These are phyloP conservation scores for Stenopsyche tienmushanensis DNA, from an alignment of 1,140 invertebrate species.

Conservation along the genomic window DNA sequence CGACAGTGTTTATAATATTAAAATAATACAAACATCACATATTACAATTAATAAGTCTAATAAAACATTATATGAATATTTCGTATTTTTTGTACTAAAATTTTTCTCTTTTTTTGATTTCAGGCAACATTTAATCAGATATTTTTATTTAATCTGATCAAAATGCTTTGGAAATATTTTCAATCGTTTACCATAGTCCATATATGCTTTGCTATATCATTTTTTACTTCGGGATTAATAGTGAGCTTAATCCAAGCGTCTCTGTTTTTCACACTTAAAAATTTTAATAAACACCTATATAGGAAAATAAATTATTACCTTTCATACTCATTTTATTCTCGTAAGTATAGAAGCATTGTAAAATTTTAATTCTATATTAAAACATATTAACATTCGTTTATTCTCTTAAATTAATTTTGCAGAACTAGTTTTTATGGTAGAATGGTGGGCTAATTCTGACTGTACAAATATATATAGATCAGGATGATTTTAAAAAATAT, in stretches of 20 bases:
- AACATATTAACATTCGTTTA: not conserved
- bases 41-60: too few relatives aligned
- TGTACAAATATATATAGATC: conserved; percentile 74
- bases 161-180: conserved; percentile 61
- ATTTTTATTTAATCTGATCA: too few relatives aligned
- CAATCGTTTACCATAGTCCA: conserved; percentile 68
- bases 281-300: conserved; percentile 74
- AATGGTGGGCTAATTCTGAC: conserved; percentile 90
- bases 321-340: conserved; percentile 84
- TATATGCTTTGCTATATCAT: conserved; percentile 83
- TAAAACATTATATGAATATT: too few relatives aligned
- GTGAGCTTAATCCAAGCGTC: conserved; percentile 80
- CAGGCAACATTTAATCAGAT: too few relatives aligned
- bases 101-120: too few relatives aligned
- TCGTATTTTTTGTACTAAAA: too few relatives aligned
- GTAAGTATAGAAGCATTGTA: conserved; percentile 67
- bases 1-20: too few relatives aligned
- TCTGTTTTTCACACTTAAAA: conserved; percentile 73
- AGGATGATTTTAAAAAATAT: conserved; percentile 74
- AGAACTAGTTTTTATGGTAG: conserved; percentile 90
- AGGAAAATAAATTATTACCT: conserved; percentile 91
- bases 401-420: conserved; percentile 42
- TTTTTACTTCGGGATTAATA: conserved; percentile 85
- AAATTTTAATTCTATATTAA: conserved; percentile 2
- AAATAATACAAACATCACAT: too few relatives aligned